Conservation (phyloP, 2,888 invertebrate species). For the Drosophila subsilvestris region DNA sequence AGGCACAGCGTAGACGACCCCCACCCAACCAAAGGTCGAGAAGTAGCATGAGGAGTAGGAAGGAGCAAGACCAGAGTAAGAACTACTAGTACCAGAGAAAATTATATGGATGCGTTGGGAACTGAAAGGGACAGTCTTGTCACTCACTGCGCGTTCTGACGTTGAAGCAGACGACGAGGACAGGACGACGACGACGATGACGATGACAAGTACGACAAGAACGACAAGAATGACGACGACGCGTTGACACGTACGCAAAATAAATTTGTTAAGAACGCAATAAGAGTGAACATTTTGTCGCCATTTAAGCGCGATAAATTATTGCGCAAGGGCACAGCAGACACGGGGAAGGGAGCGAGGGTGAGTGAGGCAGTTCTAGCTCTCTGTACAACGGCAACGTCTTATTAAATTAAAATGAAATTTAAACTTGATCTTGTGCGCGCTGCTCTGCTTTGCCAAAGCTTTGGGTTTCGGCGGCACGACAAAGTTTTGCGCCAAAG, state of each 20-base stretch:
- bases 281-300: conserved; percentile 78
- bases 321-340: conserved; percentile 51
- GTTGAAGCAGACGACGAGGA: no score
- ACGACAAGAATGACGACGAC: conserved; percentile 29
- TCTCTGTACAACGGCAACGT: conserved; percentile 20
- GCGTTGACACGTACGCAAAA: conserved; percentile 78
- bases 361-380: not conserved
- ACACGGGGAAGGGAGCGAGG: conserved; percentile 6
- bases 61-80: not conserved
- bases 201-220: conserved; percentile 25
- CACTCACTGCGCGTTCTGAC: conserved; percentile 1
- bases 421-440: conserved; percentile 73
- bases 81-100: not conserved
- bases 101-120: not conserved
- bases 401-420: conserved; percentile 75
- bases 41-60: no score
- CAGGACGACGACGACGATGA: conserved; percentile 3
- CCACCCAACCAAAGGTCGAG: no score
- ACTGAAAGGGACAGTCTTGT: conserved; percentile 6
- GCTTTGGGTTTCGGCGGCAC: not conserved
- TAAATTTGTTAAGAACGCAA: conserved; percentile 79
- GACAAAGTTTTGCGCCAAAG: conserved; percentile 5
- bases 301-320: conserved; percentile 79
- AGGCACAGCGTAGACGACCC: conserved; percentile 24
- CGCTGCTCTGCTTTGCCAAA: not conserved